Percentiles rank a stretch among this genome's conserved stretches.
These are phyloP conservation scores for Anneissia japonica DNA, from an alignment of 35 echinoderm and acorn worm genomes.

Conservation along the genomic window DNA sequence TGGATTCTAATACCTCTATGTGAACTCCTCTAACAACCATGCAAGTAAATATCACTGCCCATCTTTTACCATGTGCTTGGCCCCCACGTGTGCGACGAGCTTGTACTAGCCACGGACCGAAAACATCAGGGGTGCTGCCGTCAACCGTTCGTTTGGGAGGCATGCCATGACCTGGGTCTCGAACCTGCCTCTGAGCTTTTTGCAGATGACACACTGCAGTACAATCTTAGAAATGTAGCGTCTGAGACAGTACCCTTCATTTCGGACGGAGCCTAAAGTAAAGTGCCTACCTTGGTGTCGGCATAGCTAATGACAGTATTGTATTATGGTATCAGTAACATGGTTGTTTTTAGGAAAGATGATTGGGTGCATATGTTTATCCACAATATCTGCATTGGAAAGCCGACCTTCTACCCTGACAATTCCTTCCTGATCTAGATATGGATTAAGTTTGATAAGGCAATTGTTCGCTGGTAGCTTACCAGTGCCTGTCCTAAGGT, in stretches of 20 bases:
- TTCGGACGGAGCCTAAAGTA: neutral
- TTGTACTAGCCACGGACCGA: slow-evolving; percentile 35
- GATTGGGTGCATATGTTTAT: neutral
- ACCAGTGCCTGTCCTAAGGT: too few relatives aligned
- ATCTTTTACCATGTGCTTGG: slow-evolving; percentile 43
- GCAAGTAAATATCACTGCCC: slow-evolving; percentile 54
- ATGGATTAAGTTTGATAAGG: neutral
- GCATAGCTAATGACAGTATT: neutral
- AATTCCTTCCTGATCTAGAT: neutral
- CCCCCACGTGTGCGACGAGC: slow-evolving; percentile 39
- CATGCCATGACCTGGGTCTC: slow-evolving; percentile 34
- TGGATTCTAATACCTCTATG: slow-evolving; percentile 51
- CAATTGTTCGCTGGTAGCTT: neutral
- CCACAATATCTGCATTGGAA: neutral
- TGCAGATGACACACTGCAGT: neutral
- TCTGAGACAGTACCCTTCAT: slow-evolving; percentile 3
- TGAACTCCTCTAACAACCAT: slow-evolving; percentile 50
- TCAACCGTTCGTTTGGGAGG: slow-evolving; percentile 58
- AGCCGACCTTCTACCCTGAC: neutral
- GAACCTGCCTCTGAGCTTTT: slow-evolving; percentile 17
- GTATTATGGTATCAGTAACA: neutral
- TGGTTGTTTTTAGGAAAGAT: slow-evolving; percentile 13
- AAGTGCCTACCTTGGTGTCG: slow-evolving; percentile 9
- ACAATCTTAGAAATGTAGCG: neutral
- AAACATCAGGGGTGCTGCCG: slow-evolving; percentile 42